Evolutionary conservation across 2,113 vertebrate species (phyloP).

Genomic region (Psammodynastes pulverulentus): DNA sequence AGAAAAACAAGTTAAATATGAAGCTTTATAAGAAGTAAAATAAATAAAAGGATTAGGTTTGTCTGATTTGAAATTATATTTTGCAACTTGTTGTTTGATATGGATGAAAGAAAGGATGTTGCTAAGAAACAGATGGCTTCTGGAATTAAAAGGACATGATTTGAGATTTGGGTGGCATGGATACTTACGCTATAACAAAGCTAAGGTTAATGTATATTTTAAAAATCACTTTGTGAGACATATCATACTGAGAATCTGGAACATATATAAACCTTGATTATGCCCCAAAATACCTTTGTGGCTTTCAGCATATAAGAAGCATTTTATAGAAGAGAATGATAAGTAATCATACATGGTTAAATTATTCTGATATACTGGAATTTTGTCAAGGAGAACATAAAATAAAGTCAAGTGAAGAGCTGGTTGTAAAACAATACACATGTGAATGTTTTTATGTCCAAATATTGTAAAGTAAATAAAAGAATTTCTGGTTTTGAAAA

Average conservation of each 20-base stretch:
- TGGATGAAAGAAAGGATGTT: not conserved
- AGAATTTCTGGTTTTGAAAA: not conserved
- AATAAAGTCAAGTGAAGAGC: not conserved
- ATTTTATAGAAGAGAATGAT: not conserved
- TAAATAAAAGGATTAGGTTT: not conserved
- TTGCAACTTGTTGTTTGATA: not conserved
- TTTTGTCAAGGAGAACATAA: not conserved
- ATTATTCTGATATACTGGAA: not conserved
- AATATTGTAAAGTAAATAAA: not conserved
- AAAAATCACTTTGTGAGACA: not conserved
- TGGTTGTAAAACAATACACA: not conserved
- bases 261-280: not conserved
- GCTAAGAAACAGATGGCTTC: not conserved
- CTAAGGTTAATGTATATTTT: not conserved
- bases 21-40: not conserved
- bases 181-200: not conserved
- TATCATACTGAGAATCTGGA: not conserved
- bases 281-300: not conserved
- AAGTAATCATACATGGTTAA: not conserved
- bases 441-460: not conserved
- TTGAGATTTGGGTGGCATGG: not conserved
- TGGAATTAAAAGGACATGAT: not conserved
- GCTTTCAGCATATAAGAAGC: not conserved
- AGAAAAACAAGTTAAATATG: not conserved
- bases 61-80: not conserved